Base-by-base conservation (phyloP, 2,888 invertebrate species). In the Pyrocoelia pectoralis region DNA sequence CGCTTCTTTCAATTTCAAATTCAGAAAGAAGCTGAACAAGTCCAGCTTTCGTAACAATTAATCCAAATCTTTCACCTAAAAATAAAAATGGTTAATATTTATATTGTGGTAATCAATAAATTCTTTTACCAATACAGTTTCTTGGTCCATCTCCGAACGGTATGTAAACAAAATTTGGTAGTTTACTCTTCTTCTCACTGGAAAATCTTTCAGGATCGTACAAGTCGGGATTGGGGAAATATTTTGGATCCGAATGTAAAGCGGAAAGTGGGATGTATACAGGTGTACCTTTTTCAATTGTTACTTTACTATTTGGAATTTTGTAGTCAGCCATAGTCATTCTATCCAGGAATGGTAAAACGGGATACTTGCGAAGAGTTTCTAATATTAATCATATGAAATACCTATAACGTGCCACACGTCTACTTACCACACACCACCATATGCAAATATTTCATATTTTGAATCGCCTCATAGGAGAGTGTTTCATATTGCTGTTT, bases 391-490 rank as follows among this genome's bases (percentile, higher is more conserved):
- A 40, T 46, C 6, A 6, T n/a, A n/a, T 17, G 2, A 46, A 10
- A 17, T 3, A 46, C 10, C 6, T 46, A 18, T 17, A 17, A 17
- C 9, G n/a, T 12, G 12, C 14, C 10, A 10, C 15, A 46, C 10
- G n/a, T 14, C 24, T 24, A 40, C 56, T 65, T 65, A 86, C 86
- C 86, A 74, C 82, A 83, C 68, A 86, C 82, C 12, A 85, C 85
- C 83, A 83, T 84, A 70, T 86, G 85, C 79, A 87, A 82, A 71
- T 87, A 87, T 0, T 77, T 81, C 77, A 88, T 77, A 65, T 85
- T 83, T 64, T 83, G 81, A 0, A 88, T 72, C 14, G 82, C 76
- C 48, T 87, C 86, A 46, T 86, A 86, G 0, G 80, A 83, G 28
- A 86, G 69, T 13, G 76, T 77, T 1, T 82, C 83, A 0, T 74